Conservation (phyloP, 2,797 vertebrate species). For the Perodicticus potto region DNA sequence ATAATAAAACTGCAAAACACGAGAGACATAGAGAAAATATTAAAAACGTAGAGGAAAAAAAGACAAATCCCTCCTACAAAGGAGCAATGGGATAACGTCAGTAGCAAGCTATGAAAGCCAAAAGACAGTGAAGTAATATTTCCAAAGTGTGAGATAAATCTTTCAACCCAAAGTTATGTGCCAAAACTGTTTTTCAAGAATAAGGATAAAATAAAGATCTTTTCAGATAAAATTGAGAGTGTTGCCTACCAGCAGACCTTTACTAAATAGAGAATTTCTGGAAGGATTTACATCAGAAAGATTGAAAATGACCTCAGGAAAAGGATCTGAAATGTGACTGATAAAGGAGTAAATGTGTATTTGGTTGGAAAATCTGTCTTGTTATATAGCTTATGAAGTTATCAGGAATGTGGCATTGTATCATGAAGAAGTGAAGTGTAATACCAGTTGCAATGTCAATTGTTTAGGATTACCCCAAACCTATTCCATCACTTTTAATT, state of each 20-base stretch:
- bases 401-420: neutral
- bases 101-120: neutral
- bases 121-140: neutral
- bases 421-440: neutral
- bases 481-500: neutral
- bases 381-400: neutral
- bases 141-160: neutral
- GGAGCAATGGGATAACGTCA: neutral
- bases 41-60: neutral
- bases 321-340: neutral
- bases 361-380: neutral
- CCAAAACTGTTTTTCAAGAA: constrained; percentile 9
- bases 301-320: constrained; percentile 13
- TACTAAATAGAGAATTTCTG: neutral
- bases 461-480: neutral
- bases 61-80: neutral
- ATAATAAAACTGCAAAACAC: neutral
- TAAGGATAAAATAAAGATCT: neutral
- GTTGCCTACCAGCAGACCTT: neutral
- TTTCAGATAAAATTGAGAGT: neutral
- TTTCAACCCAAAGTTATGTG: neutral
- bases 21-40: neutral
- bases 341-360: neutral
- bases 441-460: neutral
- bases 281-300: neutral